Conservation (phyloP, 2,113 vertebrate species). For the Chionis minor region DNA sequence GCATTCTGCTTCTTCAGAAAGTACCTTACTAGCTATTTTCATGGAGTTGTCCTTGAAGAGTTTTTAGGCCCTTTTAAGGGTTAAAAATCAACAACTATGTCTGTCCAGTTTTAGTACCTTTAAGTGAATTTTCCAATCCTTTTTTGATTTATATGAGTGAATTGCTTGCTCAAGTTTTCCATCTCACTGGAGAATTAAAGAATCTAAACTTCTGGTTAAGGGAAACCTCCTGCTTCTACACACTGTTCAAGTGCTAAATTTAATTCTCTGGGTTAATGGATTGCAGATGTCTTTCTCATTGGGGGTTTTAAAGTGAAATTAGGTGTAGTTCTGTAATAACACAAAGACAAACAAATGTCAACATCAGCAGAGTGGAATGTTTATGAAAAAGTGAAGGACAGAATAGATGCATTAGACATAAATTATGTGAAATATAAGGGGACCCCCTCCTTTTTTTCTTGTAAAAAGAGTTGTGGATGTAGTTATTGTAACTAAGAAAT, state of each 20-base stretch:
- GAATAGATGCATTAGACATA: slow-evolving; percentile 8
- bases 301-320: slow-evolving; percentile 65
- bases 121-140: not conserved
- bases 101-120: not conserved
- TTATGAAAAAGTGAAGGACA: slow-evolving; percentile 18
- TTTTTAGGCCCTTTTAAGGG: not conserved
- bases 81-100: slow-evolving; percentile 19
- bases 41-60: not conserved
- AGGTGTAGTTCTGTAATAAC: slow-evolving; percentile 61
- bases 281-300: slow-evolving; percentile 66
- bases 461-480: not conserved
- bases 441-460: not conserved
- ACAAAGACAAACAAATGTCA: slow-evolving; percentile 59
- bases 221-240: slow-evolving; percentile 59
- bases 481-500: not conserved
- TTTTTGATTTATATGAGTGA: slow-evolving; percentile 56
- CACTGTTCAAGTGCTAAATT: slow-evolving; percentile 66
- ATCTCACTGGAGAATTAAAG: slow-evolving; percentile 64
- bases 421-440: not conserved
- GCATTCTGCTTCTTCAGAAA: not conserved
- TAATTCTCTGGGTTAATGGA: slow-evolving; percentile 68
- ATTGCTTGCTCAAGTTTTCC: slow-evolving; percentile 53
- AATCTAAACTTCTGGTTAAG: slow-evolving; percentile 68
- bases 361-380: slow-evolving; percentile 50
- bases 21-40: not conserved